Conservation (phyloP, 2,797 vertebrate species). For the Ctenopoma kingsleyae region DNA sequence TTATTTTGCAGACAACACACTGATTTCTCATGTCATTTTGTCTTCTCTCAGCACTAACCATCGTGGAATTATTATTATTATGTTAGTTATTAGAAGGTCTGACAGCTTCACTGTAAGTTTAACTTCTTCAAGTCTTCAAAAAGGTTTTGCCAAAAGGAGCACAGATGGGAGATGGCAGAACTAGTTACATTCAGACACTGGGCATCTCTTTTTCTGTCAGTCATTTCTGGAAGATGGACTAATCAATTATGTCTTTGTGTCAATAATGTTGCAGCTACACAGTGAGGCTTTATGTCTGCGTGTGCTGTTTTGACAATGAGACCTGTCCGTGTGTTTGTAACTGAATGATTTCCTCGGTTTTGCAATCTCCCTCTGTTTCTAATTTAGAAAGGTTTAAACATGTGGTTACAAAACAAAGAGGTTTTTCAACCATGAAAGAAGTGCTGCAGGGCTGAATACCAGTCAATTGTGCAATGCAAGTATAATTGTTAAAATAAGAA, state of each 20-base stretch:
- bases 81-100: conserved; percentile 37
- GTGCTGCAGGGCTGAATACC: conserved; percentile 27
- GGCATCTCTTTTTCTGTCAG: conserved; percentile 56
- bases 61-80: conserved; percentile 8
- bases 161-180: conserved; percentile 79
- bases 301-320: conserved; percentile 46
- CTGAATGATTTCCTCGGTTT: conserved; percentile 54
- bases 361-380: conserved; percentile 72
- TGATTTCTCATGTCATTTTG: not conserved
- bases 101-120: conserved; percentile 51
- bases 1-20: conserved; percentile 34
- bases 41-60: not conserved
- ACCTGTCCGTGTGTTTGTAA: conserved; percentile 31
- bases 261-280: conserved; percentile 40
- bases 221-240: conserved; percentile 54
- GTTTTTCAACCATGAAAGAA: conserved; percentile 34
- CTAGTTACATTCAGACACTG: conserved; percentile 63
- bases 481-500: conserved; percentile 15
- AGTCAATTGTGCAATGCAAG: conserved; percentile 35
- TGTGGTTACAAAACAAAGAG: conserved; percentile 57
- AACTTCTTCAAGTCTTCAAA: conserved; percentile 77
- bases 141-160: conserved; percentile 62
- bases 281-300: conserved; percentile 32
- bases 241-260: conserved; percentile 48
- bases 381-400: conserved; percentile 68